Base-by-base conservation (phyloP, 2,113 vertebrate species). In the Axis porcinus region DNA sequence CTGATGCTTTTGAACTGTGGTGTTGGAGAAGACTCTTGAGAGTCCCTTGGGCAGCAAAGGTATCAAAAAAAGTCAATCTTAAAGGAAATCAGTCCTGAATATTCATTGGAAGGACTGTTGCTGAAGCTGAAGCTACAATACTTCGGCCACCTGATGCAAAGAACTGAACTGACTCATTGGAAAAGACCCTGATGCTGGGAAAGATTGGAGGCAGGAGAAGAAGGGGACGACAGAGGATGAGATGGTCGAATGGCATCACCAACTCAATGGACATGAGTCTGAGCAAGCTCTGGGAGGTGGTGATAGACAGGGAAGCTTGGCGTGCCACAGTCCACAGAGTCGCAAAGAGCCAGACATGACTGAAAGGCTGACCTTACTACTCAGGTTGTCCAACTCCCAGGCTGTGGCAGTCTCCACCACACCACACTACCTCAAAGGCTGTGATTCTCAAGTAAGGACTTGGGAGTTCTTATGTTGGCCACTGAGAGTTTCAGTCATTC, bases 331-430 rank as follows among this genome's bases (percentile, higher is more conserved):
- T 40, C n/a, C 67, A 40, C 23, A n/a, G 10, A 40, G 67, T 23
- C 5, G 0, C 67, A 70, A 67, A 67, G 67, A 33, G 78, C 36
- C 67, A 40, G n/a, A 23, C 10, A 40, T 10, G 2, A 40, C 67
- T 23, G n/a, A 36, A 19, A 19, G 12, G n/a, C 67, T 74, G n/a
- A 40, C 23, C n/a, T 40, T 6, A 70, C 64, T 91, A 28, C 8
- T 28, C 12, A 40, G 25, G 28, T 23, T 4, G 3, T 54, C 33
- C 3, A 45, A 43, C 23, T 25, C 33, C 45, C 64, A 19, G 10
- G 30, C 5, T 6, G 1, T 7, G 58, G 0, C 0, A 1, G 9
- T 25, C 4, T 11, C 47, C 54, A 12, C 45, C 30, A 64, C 21
- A 40, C 28, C 30, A 28, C 55, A 36, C 76, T 86, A 30, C 28